These are phyloP conservation scores for Sceliomorpha sp. DNA, from an alignment of 2,888 invertebrate species.

Conservation along the genomic window DNA sequence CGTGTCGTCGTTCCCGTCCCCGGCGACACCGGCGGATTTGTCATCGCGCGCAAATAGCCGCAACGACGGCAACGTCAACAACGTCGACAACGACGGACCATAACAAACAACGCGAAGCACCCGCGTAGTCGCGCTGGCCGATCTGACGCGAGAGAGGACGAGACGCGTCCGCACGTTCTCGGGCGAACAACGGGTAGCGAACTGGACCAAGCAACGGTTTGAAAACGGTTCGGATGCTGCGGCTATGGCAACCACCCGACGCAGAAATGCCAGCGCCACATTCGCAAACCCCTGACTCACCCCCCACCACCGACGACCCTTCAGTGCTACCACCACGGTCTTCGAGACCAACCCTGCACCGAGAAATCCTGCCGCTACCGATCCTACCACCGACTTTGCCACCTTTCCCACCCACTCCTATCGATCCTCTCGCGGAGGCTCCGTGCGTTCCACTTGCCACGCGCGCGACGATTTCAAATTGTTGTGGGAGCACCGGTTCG, in stretches of 20 bases:
- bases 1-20: no score
- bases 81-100: no score
- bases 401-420: slow-evolving; percentile 56
- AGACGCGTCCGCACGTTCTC: slow-evolving; percentile 28
- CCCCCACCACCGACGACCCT: slow-evolving; percentile 25
- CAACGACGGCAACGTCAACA: no score
- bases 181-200: slow-evolving; percentile 58
- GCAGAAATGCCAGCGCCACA: slow-evolving; percentile 59
- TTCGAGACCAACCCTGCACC: slow-evolving; percentile 21
- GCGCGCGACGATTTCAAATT: slow-evolving; percentile 46
- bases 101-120: no score
- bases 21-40: no score
- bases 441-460: slow-evolving; percentile 63
- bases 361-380: slow-evolving; percentile 28
- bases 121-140: no score
- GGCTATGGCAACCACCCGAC: slow-evolving; percentile 62
- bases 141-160: no score
- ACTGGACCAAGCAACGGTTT: slow-evolving; percentile 63
- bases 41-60: no score
- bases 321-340: slow-evolving; percentile 41
- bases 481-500: not conserved
- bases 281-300: slow-evolving; percentile 28
- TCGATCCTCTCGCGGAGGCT: slow-evolving; percentile 69
- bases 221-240: slow-evolving; percentile 57
- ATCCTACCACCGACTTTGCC: slow-evolving; percentile 31